These are phyloP conservation scores for Villa cingulata DNA, from an alignment of 2,888 invertebrate genomes.

Conservation along the genomic window DNA sequence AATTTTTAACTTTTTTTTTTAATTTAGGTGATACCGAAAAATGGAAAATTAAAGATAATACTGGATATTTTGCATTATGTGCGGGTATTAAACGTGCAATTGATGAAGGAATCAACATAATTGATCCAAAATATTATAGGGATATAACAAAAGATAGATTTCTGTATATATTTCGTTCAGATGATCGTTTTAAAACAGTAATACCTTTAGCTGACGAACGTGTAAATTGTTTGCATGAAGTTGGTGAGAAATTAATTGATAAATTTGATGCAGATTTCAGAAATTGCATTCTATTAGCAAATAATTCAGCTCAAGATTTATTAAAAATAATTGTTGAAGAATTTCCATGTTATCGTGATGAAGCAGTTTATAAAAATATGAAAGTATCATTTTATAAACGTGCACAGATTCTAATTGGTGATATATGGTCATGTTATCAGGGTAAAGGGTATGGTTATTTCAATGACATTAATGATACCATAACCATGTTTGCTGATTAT, in stretches of 20 bases:
- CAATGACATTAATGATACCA: slow-evolving; percentile 55
- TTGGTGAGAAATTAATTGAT: slow-evolving; percentile 50
- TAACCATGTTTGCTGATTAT: slow-evolving; percentile 98
- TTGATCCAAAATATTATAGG: slow-evolving; percentile 64
- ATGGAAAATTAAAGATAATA: slow-evolving; percentile 57
- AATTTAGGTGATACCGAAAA: slow-evolving; percentile 42
- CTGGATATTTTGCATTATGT: slow-evolving; percentile 86
- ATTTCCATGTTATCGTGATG: slow-evolving; percentile 81
- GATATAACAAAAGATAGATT: slow-evolving; percentile 55
- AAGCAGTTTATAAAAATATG: slow-evolving; percentile 52
- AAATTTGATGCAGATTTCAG: slow-evolving; percentile 71
- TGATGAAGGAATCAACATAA: slow-evolving; percentile 61
- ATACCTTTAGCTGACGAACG: slow-evolving; percentile 71
- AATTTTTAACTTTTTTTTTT: slow-evolving; percentile 9
- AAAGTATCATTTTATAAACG: slow-evolving; percentile 79
- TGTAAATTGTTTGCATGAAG: slow-evolving; percentile 60
- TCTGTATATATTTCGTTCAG: slow-evolving; percentile 55
- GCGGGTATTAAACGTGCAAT: slow-evolving; percentile 79
- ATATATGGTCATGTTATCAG: slow-evolving; percentile 79
- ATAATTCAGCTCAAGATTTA: slow-evolving; percentile 62
- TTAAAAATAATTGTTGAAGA: slow-evolving; percentile 61
- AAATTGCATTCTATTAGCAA: slow-evolving; percentile 58
- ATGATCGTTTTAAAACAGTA: slow-evolving; percentile 40
- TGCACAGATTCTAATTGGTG: slow-evolving; percentile 87
- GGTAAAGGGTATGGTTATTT: slow-evolving; percentile 66